phyloP scores from a whole-genome alignment of 1,140 invertebrate genomes.

The Trinorchestia longiramus region DNA sequence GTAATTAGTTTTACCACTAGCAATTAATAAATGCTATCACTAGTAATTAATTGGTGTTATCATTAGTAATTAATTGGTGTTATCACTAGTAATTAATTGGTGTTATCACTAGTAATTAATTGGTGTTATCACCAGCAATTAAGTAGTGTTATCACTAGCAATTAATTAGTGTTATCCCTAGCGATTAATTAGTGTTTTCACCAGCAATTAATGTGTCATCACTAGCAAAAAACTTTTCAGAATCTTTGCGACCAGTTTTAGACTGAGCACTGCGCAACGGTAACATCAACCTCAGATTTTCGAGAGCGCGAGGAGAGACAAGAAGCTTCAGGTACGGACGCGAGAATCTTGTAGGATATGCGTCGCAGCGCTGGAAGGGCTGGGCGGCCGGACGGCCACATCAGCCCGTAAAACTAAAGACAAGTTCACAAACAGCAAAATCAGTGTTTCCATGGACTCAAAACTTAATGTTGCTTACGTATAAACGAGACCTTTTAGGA shows the following conservation, averaged over 20 bases:
- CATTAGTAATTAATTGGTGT: too few relatives aligned
- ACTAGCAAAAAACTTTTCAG: not conserved
- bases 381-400: not conserved
- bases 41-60: too few relatives aligned
- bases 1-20: too few relatives aligned
- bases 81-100: too few relatives aligned
- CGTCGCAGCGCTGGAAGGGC: constrained; percentile 30
- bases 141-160: too few relatives aligned
- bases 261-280: not conserved
- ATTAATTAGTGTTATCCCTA: too few relatives aligned
- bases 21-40: too few relatives aligned
- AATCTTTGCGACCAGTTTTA: not conserved
- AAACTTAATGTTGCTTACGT: not conserved
- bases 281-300: not conserved
- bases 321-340: constrained; percentile 40
- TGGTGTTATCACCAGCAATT: too few relatives aligned
- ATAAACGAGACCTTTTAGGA: not conserved
- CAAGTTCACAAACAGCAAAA: not conserved
- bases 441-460: not conserved
- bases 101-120: too few relatives aligned
- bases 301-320: not conserved
- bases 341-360: constrained; percentile 42
- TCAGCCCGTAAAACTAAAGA: not conserved
- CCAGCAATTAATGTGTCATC: not conserved
- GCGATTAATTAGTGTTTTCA: too few relatives aligned